Conservation (phyloP, 2,888 invertebrate species). For the Alloscopus bannaensis region DNA sequence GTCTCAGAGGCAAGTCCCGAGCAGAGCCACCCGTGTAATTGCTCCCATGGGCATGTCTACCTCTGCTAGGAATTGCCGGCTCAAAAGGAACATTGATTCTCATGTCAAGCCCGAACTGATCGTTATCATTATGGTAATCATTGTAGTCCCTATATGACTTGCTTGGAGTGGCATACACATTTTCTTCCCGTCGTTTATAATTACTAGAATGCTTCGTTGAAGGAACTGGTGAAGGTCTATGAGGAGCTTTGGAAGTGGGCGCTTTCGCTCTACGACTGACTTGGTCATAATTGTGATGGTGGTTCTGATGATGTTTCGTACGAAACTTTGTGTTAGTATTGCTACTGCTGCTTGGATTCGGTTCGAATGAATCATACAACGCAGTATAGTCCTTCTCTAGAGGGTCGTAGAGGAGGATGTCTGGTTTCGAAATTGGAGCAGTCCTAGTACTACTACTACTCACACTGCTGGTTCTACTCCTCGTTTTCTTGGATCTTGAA, state of each 20-base stretch:
- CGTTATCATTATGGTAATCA: slow-evolving; percentile 9
- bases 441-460: slow-evolving; percentile 16
- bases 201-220: slow-evolving; percentile 1
- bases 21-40: slow-evolving; percentile 31
- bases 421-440: slow-evolving; percentile 45
- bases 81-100: slow-evolving; percentile 53
- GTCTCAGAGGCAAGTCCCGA: background rate
- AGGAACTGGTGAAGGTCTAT: background rate
- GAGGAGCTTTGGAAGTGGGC: slow-evolving; percentile 22
- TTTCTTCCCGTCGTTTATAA: slow-evolving; percentile 26
- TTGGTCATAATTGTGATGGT: background rate
- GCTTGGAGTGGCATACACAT: slow-evolving; percentile 17
- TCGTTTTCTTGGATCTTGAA: slow-evolving; percentile 57
- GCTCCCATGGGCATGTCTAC: slow-evolving; percentile 23
- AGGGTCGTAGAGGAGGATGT: slow-evolving; percentile 21
- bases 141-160: slow-evolving; percentile 29
- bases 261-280: slow-evolving; percentile 8
- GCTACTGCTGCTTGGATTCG: slow-evolving; percentile 50
- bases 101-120: slow-evolving; percentile 26
- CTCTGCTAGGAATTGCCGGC: slow-evolving; percentile 26
- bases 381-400: slow-evolving; percentile 27
- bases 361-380: slow-evolving; percentile 44
- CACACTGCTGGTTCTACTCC: slow-evolving; percentile 20
- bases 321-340: slow-evolving; percentile 36
- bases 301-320: background rate